Evolutionary conservation across 2,113 vertebrate species (phyloP).

Genomic region (Dromaius novaehollandiae): DNA sequence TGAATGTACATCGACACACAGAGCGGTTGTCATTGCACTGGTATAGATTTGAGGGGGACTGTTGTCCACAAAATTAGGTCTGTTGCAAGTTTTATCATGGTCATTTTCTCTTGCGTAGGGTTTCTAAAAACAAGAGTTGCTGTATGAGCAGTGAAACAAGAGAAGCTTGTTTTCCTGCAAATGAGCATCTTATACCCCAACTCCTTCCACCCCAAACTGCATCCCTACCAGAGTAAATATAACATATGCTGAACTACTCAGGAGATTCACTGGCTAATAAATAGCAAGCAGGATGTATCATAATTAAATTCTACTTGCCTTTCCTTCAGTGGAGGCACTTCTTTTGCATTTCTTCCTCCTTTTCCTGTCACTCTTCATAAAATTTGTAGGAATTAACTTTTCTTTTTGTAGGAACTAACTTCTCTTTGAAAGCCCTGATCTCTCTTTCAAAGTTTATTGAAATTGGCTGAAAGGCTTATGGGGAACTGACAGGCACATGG

Average conservation of each 20-base stretch:
- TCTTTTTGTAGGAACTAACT: background rate
- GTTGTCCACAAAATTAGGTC: background rate
- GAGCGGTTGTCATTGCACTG: background rate
- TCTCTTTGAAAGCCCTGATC: background rate
- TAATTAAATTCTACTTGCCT: background rate
- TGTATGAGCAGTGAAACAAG: background rate
- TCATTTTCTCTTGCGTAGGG: background rate
- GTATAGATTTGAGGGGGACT: background rate
- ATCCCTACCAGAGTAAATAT: background rate
- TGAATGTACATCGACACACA: background rate
- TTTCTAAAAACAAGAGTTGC: background rate
- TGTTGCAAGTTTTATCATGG: fast-evolving
- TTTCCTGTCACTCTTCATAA: background rate
- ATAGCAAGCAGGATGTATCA: background rate
- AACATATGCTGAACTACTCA: background rate
- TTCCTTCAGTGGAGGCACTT: background rate
- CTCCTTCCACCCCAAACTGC: background rate
- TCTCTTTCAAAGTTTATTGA: background rate
- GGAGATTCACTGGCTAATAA: background rate
- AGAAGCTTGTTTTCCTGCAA: background rate
- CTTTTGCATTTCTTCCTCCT: background rate
- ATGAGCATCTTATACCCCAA: background rate
- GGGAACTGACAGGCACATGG: background rate
- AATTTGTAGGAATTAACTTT: background rate
- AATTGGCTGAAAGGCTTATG: background rate